These are phyloP conservation scores for Sarotherodon lohbergeri DNA, from an alignment of 2,113 vertebrate species.

Conservation along the genomic window DNA sequence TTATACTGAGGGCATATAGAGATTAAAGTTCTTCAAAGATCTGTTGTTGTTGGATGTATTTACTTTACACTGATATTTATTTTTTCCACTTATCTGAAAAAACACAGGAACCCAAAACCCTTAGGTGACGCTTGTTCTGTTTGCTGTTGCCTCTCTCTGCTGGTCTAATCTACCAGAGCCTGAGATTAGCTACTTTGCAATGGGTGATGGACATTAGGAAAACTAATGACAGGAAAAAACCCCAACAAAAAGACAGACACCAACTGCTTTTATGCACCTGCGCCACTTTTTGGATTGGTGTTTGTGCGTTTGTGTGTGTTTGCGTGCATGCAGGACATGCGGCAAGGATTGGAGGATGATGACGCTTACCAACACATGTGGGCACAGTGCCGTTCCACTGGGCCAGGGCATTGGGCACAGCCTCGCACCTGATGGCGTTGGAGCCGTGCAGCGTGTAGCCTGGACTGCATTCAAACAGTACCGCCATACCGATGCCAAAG, in stretches of 20 bases:
- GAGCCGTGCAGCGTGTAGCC: conserved; percentile 91
- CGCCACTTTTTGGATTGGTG: neutral
- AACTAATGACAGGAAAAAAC: neutral
- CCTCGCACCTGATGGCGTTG: conserved; percentile 88
- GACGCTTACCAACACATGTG: conserved; percentile 87
- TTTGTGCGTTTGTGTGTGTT: neutral
- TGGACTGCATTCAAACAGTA: conserved; percentile 95
- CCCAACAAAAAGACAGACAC: neutral
- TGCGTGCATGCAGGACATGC: neutral
- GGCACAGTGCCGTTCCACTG: conserved; percentile 98
- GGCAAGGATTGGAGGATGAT: neutral
- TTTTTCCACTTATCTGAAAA: neutral
- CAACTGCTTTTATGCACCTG: conserved; percentile 9
- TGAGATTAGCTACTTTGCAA: conserved; percentile 8
- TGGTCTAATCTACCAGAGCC: conserved; percentile 1
- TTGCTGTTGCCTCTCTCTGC: neutral
- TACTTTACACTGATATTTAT: neutral
- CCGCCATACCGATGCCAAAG: conserved; percentile 87
- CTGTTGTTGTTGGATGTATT: neutral
- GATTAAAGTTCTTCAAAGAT: neutral
- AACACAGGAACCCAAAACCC: neutral
- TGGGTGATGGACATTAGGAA: conserved; percentile 9
- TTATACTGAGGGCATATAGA: neutral
- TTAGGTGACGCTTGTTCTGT: neutral
- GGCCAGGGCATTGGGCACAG: conserved; percentile 89